Evolutionary conservation across 2,888 invertebrate species (phyloP).

Genomic region (Lasioglossum vierecki): DNA sequence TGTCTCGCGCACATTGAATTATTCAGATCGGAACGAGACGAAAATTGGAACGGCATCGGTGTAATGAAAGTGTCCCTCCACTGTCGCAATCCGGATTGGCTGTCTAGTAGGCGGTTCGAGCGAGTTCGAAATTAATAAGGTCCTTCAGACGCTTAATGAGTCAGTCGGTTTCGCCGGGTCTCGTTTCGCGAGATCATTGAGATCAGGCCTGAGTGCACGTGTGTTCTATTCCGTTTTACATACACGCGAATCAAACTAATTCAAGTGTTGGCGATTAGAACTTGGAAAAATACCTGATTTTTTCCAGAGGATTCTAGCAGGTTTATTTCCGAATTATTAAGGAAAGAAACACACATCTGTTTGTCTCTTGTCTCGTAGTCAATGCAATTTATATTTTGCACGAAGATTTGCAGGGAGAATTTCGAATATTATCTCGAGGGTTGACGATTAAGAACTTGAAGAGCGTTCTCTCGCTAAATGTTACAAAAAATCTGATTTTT

Average conservation of each 20-base stretch:
- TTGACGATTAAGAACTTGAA: no score
- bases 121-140: background rate
- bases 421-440: no score
- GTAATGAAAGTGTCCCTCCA: constrained; percentile 26
- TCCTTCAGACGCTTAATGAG: constrained; percentile 10
- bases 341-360: no score
- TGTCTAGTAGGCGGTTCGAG: background rate
- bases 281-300: background rate
- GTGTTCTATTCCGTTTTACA: background rate
- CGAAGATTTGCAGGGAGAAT: no score
- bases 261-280: background rate
- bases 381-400: no score
- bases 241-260: background rate
- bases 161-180: background rate
- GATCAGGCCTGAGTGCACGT: no score
- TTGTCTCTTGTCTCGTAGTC: no score
- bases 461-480: no score
- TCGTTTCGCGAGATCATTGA: background rate
- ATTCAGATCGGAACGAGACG: constrained; percentile 14
- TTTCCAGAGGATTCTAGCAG: background rate
- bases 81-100: constrained; percentile 6
- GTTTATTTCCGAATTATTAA: background rate
- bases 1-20: constrained; percentile 18
- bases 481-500: background rate
- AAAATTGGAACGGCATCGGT: constrained; percentile 19